Conservation (phyloP, 2,113 vertebrate species). For the Pelodiscus sinensis region DNA sequence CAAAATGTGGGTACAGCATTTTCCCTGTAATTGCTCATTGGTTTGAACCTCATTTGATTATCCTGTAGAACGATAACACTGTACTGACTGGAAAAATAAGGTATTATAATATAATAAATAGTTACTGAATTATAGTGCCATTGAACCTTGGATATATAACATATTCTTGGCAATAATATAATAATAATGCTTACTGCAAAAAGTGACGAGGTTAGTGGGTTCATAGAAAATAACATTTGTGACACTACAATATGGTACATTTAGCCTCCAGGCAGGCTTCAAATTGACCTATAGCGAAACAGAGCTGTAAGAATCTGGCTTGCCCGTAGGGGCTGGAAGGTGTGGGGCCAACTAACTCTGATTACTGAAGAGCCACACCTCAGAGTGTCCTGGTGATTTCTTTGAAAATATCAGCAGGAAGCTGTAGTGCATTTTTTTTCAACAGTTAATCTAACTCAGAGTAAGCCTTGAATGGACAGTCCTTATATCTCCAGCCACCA, state of each 20-base stretch:
- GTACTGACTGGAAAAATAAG: background rate
- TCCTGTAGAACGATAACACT: background rate
- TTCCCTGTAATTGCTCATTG: background rate
- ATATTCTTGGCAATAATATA: background rate
- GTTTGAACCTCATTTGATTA: background rate
- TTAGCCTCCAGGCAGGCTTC: background rate
- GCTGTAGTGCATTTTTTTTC: background rate
- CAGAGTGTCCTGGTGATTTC: background rate
- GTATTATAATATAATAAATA: background rate
- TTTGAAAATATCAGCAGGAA: background rate
- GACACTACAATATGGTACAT: background rate
- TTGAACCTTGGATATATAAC: background rate
- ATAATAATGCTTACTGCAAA: background rate
- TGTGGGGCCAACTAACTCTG: background rate
- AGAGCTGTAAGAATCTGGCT: background rate
- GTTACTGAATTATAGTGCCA: background rate
- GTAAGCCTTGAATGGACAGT: background rate
- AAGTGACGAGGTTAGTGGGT: background rate
- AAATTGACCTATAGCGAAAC: background rate
- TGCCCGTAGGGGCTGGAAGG: background rate
- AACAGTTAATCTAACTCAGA: background rate
- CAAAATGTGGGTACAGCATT: slow-evolving; percentile 6
- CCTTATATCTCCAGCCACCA: background rate
- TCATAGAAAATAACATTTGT: background rate
- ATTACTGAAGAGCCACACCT: background rate